These are phyloP conservation scores for Karalla daura DNA, from an alignment of 2,797 vertebrate genomes.

Conservation along the genomic window DNA sequence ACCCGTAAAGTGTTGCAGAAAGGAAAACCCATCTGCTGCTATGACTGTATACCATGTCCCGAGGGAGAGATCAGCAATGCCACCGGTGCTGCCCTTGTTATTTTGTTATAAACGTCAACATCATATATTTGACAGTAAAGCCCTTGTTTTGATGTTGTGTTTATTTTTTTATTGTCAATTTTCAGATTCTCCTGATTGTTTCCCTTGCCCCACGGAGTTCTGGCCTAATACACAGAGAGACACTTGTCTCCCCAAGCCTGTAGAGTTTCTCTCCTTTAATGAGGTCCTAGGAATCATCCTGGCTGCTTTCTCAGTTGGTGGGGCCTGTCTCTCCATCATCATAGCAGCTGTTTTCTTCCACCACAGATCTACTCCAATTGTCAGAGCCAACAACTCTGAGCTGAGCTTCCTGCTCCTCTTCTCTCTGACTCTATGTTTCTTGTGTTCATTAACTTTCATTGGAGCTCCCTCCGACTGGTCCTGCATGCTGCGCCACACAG, in stretches of 20 bases:
- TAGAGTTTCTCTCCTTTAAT: constrained; percentile 69
- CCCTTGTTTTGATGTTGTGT: background rate
- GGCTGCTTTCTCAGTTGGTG: constrained; percentile 46
- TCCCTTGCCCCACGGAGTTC: constrained; percentile 65
- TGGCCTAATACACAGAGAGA: constrained; percentile 70
- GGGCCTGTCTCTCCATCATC: background rate
- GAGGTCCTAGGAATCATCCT: constrained; percentile 72
- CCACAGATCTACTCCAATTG: constrained; percentile 59
- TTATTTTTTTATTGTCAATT: too few relatives aligned
- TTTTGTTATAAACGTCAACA: background rate
- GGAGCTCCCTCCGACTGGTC: constrained; percentile 72
- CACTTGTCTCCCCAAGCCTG: too few relatives aligned
- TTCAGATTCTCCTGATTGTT: constrained; percentile 75
- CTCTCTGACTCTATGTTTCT: constrained; percentile 75
- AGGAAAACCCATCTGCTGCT: constrained; percentile 78
- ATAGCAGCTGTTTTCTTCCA: constrained; percentile 44
- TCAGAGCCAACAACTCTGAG: constrained; percentile 67
- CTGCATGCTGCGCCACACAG: constrained; percentile 75
- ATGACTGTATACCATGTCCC: constrained; percentile 75
- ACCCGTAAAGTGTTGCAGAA: constrained; percentile 75
- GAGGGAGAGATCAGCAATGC: constrained; percentile 78
- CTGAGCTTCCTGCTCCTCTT: constrained; percentile 75
- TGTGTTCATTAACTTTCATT: constrained; percentile 77
- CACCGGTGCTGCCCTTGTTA: constrained; percentile 68
- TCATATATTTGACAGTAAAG: background rate